Percentiles rank a stretch among this genome's conserved stretches.
phyloP scores from a whole-genome alignment of 2,888 invertebrate genomes.

The Heliconius cydno region DNA sequence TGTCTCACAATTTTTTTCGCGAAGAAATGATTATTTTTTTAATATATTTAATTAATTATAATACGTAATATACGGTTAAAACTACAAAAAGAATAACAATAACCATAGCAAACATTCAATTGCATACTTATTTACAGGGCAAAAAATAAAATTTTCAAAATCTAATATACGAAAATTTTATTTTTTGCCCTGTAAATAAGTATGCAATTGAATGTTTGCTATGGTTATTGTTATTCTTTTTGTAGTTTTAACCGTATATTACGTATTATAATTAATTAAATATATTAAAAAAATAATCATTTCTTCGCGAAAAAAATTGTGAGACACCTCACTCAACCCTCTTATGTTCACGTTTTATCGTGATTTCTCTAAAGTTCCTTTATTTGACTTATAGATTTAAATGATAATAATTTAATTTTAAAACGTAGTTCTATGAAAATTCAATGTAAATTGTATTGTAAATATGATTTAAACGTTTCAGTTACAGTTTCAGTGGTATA shows the following conservation, averaged over 20 bases:
- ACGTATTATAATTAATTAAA: background rate
- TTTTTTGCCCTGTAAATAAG: conserved; percentile 41
- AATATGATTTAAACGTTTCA: conserved; percentile 47
- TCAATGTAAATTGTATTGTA: conserved; percentile 44
- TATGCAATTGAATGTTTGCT: conserved; percentile 33
- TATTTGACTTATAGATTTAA: conserved; percentile 58
- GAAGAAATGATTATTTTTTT: background rate
- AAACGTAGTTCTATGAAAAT: conserved; percentile 23
- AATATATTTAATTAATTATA: background rate
- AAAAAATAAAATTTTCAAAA: conserved; percentile 44
- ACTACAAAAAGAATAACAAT: conserved; percentile 26
- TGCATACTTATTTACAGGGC: conserved; percentile 39
- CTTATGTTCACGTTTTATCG: conserved; percentile 51
- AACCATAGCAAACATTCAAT: conserved; percentile 10
- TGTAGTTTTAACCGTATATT: conserved; percentile 16
- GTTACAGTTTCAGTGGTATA: conserved; percentile 44
- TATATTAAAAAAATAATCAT: background rate
- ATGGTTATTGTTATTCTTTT: conserved; percentile 20
- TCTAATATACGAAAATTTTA: conserved; percentile 36
- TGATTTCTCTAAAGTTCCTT: conserved; percentile 69
- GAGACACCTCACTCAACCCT: conserved; percentile 41
- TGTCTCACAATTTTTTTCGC: conserved; percentile 21
- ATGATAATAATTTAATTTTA: conserved; percentile 46
- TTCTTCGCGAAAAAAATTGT: conserved; percentile 18
- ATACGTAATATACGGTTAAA: background rate